Conservation (phyloP, 2,113 vertebrate genomes). For the Lichenostomus cassidix region DNA sequence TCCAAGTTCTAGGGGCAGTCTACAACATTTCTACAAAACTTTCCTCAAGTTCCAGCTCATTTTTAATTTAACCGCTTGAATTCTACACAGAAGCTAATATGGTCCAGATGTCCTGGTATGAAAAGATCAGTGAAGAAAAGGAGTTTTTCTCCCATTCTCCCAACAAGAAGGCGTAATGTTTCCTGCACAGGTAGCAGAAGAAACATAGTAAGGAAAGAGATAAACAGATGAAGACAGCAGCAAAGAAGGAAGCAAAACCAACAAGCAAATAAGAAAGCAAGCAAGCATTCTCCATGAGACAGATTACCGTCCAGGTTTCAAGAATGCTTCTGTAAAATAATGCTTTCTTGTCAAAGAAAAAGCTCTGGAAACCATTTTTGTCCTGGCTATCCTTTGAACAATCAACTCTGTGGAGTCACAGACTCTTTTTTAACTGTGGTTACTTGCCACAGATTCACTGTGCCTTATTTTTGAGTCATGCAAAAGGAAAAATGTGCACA, state of each 20-base stretch:
- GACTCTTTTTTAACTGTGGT: neutral
- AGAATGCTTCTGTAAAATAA: neutral
- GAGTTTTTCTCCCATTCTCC: neutral
- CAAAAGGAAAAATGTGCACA: neutral
- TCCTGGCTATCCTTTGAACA: neutral
- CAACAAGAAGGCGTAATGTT: accelerated
- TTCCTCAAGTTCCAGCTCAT: neutral
- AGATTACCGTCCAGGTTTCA: neutral
- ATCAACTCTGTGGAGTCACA: neutral
- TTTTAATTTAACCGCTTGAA: neutral
- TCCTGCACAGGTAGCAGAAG: neutral
- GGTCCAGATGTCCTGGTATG: neutral
- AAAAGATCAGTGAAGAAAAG: neutral
- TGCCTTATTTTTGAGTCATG: neutral
- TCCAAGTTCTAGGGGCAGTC: neutral
- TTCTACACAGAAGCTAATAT: neutral
- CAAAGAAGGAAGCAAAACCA: neutral
- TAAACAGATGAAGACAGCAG: neutral
- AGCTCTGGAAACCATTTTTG: neutral
- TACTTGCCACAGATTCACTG: neutral
- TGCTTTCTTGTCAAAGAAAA: neutral
- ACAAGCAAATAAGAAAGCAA: neutral
- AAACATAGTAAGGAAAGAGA: neutral
- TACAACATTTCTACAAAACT: neutral
- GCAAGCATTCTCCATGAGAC: neutral